phyloP scores from a whole-genome alignment of 2,888 invertebrate genomes.

The Oegoconia quadripuncta region DNA sequence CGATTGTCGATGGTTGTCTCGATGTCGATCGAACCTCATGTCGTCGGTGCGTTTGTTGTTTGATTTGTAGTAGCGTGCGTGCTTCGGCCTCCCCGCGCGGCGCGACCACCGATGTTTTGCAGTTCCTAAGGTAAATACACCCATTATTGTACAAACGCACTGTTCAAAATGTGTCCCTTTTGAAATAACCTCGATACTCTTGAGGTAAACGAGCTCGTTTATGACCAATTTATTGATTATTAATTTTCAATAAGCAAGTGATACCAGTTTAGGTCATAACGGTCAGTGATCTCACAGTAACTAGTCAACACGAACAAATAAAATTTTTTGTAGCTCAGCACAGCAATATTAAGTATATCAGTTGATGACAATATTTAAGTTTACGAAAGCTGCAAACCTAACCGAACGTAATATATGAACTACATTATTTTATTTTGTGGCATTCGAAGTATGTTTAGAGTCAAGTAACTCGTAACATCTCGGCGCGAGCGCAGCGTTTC shows the following conservation, averaged over 20 bases:
- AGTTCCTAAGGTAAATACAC: constrained; percentile 29
- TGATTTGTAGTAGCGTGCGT: constrained; percentile 67
- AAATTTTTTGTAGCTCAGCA: neutral
- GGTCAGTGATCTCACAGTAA: neutral
- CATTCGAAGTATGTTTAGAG: constrained; percentile 13
- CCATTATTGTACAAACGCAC: constrained; percentile 10
- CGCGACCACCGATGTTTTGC: constrained; percentile 39
- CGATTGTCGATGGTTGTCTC: constrained; percentile 39
- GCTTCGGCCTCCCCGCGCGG: constrained; percentile 27
- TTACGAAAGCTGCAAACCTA: too few species aligned
- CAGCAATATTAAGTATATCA: too few species aligned
- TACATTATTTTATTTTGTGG: constrained; percentile 4
- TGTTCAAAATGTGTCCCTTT: too few species aligned
- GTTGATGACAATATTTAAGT: too few species aligned
- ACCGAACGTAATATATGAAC: too few species aligned
- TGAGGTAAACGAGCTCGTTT: neutral
- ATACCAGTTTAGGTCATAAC: neutral
- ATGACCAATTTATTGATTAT: neutral
- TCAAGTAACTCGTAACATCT: constrained; percentile 9
- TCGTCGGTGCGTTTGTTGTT: constrained; percentile 68
- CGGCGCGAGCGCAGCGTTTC: constrained; percentile 33
- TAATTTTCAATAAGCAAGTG: too few species aligned
- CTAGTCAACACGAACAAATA: neutral
- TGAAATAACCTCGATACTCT: too few species aligned
- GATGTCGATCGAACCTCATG: constrained; percentile 69